A percentile compares a stretch with the other conserved stretches of the same genome.
Conservation (phyloP, 1,140 invertebrate species). For the Bombus sibiricus region DNA sequence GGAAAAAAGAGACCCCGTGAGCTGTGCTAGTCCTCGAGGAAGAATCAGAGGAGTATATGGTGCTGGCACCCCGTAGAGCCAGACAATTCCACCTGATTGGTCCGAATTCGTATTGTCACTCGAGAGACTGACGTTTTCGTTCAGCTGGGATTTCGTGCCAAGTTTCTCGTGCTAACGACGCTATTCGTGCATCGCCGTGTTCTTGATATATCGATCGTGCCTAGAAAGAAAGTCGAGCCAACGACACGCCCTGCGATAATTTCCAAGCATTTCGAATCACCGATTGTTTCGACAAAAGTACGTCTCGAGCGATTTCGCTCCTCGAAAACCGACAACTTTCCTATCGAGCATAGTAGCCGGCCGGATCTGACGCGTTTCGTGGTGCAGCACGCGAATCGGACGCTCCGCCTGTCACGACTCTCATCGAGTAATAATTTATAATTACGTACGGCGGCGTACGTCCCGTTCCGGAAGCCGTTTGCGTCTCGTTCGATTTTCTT, state of each 20-base stretch:
- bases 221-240: conserved; percentile 18
- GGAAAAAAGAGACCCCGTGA: conserved; percentile 64
- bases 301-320: not conserved
- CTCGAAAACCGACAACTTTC: not conserved
- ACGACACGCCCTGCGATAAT: conserved; percentile 43
- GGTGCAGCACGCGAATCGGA: too few species aligned
- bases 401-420: too few species aligned
- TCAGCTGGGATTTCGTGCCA: conserved; percentile 62
- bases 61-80: conserved; percentile 70
- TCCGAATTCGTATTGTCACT: conserved; percentile 73
- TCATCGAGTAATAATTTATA: too few species aligned
- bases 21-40: conserved; percentile 15
- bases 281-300: not conserved
- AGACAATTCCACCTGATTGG: conserved; percentile 81
- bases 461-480: too few species aligned
- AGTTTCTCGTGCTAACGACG: conserved; percentile 67
- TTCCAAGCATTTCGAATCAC: conserved; percentile 15
- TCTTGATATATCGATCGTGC: conserved; percentile 67
- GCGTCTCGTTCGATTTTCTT: too few species aligned
- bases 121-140: conserved; percentile 64
- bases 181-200: conserved; percentile 64
- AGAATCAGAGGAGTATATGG: conserved; percentile 53
- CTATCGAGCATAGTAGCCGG: too few species aligned
- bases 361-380: too few species aligned
- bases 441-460: too few species aligned